A percentile compares a stretch with the other conserved stretches of the same genome.
These are phyloP conservation scores for Saxidomus purpurata DNA, from an alignment of 1,140 invertebrate genomes.

Conservation along the genomic window DNA sequence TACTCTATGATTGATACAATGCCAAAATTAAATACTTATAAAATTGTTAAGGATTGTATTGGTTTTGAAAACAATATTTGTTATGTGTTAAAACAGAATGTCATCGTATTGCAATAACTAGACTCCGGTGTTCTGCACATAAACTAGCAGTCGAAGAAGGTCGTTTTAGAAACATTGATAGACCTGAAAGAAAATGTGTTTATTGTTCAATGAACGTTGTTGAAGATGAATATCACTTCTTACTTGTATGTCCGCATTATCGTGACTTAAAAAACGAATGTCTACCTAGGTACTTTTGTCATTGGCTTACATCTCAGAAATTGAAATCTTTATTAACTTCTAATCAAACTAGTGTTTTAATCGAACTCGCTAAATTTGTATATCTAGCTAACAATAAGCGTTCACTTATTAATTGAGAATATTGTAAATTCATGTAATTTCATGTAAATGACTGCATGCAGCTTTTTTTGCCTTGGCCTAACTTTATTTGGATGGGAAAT, in stretches of 20 bases:
- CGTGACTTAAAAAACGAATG: not conserved
- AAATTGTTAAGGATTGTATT: not conserved
- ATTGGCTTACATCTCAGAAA: not conserved
- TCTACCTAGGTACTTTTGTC: not conserved
- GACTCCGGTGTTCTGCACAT: not conserved
- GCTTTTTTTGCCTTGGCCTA: too few species aligned
- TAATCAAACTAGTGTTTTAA: not conserved
- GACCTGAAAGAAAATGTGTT: not conserved
- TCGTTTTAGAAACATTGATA: too few species aligned
- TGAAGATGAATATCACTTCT: constrained; percentile 4
- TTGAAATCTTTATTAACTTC: not conserved
- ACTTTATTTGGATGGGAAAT: too few species aligned
- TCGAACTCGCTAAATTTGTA: not conserved
- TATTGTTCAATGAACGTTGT: not conserved
- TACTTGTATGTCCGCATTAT: not conserved
- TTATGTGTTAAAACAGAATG: not conserved
- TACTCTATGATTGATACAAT: too few species aligned
- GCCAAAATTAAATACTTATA: too few species aligned
- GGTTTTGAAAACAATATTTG: not conserved
- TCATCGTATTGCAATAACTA: not conserved
- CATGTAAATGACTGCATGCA: too few species aligned
- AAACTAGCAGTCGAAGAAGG: not conserved
- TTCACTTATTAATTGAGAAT: too few species aligned
- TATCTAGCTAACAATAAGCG: too few species aligned
- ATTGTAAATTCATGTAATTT: too few species aligned